Evolutionary conservation across 92 coral and sea anemone genomes (phyloP), one percentile per base, ranked within the genome.

Genomic region (Zoanthus sansibaricus): DNA sequence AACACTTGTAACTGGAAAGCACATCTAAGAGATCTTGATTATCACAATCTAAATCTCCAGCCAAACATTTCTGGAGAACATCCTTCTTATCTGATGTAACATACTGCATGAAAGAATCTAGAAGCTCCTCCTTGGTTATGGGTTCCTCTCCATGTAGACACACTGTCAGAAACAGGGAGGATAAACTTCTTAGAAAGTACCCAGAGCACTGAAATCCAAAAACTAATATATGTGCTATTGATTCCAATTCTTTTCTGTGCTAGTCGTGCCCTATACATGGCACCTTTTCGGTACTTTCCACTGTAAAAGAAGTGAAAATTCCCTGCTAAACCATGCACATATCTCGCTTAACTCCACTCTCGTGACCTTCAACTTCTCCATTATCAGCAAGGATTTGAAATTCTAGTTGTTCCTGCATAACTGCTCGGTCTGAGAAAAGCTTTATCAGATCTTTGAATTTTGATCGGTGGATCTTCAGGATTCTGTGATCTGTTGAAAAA

Each of bases 281-380:
- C 17, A 82, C 86, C 20, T 49, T 79, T 31, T 79, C 71, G 20
- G 37, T 32, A 55, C 46, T 47, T 61, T 73, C 84, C 46, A 49
- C 11, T 75, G 49, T 42, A 18, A 76, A 48, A 9, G 52, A 62
- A 15, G 76, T 71, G 73, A 82, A 88, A 67, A 76, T 46, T 37
- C 79, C 66, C 52, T 78, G 71, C 86, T 83, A 83, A 88, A 84
- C 21, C 78, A 84, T 32, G 90, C 79, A 30, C 18, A 84, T 52
- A 37, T 87, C 90, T 69, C 86, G 70, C 7, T 45, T 47, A 66
- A 79, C 86, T 25, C 90, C 86, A 52, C 54, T 33, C 52, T 78
- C 90, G 59, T 78, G 54, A 64, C 90, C 90, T 66, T 72, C 83
- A 70, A 47, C 62, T 42, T 75, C 62, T 42, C 89, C 89, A 51